Evolutionary conservation across 2,113 vertebrate genomes (phyloP).

Genomic region (Oncorhynchus gorbuscha): DNA sequence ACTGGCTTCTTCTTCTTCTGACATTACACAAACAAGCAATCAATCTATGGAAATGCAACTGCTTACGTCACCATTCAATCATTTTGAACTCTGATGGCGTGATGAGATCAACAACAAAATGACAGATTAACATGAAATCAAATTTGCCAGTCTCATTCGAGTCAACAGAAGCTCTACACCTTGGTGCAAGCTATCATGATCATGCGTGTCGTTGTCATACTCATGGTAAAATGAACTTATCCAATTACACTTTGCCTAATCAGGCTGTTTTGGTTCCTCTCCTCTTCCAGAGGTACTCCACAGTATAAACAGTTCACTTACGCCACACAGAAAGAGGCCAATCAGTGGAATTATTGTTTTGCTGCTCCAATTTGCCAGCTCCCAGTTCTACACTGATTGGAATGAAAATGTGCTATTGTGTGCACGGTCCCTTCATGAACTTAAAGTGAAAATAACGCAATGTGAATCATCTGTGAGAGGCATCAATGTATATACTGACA

Average conservation of each 20-base stretch:
- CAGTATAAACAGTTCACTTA: conserved; percentile 99
- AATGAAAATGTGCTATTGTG: conserved; percentile 91
- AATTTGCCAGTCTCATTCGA: conserved; percentile 83
- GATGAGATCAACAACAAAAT: conserved; percentile 15
- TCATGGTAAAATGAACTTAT: conserved; percentile 99
- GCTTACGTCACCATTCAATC: background rate
- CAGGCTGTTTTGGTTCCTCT: conserved; percentile 99
- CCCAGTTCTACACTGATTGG: conserved; percentile 98
- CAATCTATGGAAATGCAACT: background rate
- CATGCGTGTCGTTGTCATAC: conserved; percentile 94
- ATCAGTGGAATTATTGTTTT: conserved; percentile 99
- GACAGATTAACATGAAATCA: conserved; percentile 15
- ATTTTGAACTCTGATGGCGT: background rate
- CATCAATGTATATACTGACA: conserved; percentile 57
- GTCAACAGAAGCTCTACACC: conserved; percentile 89
- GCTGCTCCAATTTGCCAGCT: conserved; percentile 99
- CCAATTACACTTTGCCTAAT: conserved; percentile 99
- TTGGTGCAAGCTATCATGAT: conserved; percentile 92
- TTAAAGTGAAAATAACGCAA: conserved; percentile 72
- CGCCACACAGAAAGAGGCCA: conserved; percentile 99
- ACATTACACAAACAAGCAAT: background rate
- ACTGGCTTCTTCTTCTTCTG: background rate
- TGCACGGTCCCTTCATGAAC: conserved; percentile 64
- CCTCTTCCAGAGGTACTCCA: conserved; percentile 99
- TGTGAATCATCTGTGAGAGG: conserved; percentile 69